phyloP scores from a whole-genome alignment of 2,113 vertebrate species.

The Pseudonaja textilis region DNA sequence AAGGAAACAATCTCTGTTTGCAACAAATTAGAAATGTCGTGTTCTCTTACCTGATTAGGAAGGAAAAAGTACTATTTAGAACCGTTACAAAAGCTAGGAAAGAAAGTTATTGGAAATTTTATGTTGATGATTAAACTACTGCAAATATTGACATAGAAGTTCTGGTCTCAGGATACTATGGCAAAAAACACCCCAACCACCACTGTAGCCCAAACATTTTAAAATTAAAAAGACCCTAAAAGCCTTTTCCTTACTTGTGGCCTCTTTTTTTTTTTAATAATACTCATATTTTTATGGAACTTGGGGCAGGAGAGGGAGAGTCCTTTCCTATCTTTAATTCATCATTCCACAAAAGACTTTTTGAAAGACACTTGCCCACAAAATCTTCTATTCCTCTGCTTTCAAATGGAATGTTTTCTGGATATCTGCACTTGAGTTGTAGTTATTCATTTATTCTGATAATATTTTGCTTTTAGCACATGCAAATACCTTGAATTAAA shows the following conservation, averaged over 20 bases:
- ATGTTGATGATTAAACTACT: constrained; percentile 60
- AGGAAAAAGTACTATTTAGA: constrained; percentile 42
- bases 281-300: not conserved
- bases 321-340: not conserved
- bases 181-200: not conserved
- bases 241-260: constrained; percentile 3
- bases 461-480: not conserved
- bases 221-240: not conserved
- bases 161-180: constrained; percentile 10
- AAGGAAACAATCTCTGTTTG: not conserved
- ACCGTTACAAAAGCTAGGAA: constrained; percentile 28
- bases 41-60: constrained; percentile 44
- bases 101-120: constrained; percentile 41
- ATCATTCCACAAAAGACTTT: not conserved
- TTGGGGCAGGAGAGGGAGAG: not conserved
- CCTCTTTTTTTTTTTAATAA: not conserved
- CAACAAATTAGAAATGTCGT: constrained; percentile 19
- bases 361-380: not conserved
- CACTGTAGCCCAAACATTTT: not conserved
- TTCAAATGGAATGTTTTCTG: not conserved
- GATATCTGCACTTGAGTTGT: not conserved
- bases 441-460: not conserved
- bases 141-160: constrained; percentile 68
- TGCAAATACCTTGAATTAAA: not conserved
- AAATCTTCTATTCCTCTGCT: constrained; percentile 12